These are phyloP conservation scores for Shinisaurus crocodilurus DNA, from an alignment of 2,113 vertebrate genomes.

Conservation along the genomic window DNA sequence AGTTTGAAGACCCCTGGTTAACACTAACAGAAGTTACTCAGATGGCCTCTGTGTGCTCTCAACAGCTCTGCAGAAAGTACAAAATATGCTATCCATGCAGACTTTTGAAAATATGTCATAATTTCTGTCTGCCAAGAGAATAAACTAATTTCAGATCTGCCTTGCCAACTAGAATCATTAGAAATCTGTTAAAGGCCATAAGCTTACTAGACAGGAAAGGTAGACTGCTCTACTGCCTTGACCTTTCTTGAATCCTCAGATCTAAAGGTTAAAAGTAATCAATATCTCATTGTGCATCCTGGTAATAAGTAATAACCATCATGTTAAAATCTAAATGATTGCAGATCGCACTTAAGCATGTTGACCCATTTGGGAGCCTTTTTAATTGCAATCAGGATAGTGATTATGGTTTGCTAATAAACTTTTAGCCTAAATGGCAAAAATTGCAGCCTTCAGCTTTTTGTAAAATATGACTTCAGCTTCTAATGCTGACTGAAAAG, in stretches of 20 bases:
- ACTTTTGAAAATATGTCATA: conserved; percentile 73
- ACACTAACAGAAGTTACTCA: not conserved
- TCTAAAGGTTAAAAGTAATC: conserved; percentile 86
- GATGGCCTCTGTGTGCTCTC: conserved; percentile 26
- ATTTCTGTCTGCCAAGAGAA: conserved; percentile 73
- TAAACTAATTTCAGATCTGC: conserved; percentile 74
- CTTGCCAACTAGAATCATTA: conserved; percentile 76
- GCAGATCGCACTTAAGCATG: conserved; percentile 73
- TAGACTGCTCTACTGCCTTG: conserved; percentile 61
- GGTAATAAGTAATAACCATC: conserved; percentile 83
- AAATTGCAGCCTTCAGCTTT: conserved; percentile 65
- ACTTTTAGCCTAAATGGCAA: conserved; percentile 75
- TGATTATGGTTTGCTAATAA: conserved; percentile 77
- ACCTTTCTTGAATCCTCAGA: conserved; percentile 78
- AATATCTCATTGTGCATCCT: conserved; percentile 83
- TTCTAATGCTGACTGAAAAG: conserved; percentile 61
- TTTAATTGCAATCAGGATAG: conserved; percentile 78
- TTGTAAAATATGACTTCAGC: conserved; percentile 58
- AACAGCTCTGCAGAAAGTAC: conserved; percentile 48
- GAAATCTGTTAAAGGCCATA: conserved; percentile 75
- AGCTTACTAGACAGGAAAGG: conserved; percentile 70
- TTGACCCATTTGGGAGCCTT: conserved; percentile 75
- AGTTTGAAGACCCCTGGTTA: too few species aligned
- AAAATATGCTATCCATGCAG: conserved; percentile 54
- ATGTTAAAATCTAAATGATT: conserved; percentile 82